A percentile compares a stretch with the other conserved stretches of the same genome.
phyloP scores from a whole-genome alignment of 2,797 vertebrate genomes.

The Acanthornis magna region DNA sequence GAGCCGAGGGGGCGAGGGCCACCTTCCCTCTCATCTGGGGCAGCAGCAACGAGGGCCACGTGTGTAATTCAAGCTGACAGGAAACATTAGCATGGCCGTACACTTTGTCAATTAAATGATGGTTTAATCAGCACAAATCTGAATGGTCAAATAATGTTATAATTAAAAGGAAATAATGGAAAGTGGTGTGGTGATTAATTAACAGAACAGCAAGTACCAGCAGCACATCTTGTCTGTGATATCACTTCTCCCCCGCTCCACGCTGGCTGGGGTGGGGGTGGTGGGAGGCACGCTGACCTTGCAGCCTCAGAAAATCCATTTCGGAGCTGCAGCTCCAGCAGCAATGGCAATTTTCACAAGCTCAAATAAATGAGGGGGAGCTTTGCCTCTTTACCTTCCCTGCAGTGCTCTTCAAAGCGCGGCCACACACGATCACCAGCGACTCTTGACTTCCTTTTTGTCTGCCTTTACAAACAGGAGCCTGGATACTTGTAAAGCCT shows the following conservation, averaged over 20 bases:
- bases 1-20: neutral
- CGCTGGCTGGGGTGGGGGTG: conserved; percentile 37
- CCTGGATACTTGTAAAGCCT: neutral
- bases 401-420: conserved; percentile 36
- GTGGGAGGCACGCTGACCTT: conserved; percentile 46
- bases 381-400: conserved; percentile 40
- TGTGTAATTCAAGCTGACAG: conserved; percentile 74
- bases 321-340: conserved; percentile 18
- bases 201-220: conserved; percentile 57
- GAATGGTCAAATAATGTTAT: conserved; percentile 79
- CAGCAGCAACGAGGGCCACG: conserved; percentile 10
- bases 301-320: conserved; percentile 51
- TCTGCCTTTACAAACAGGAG: conserved; percentile 1
- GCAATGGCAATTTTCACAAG: conserved; percentile 51
- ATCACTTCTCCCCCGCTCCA: neutral
- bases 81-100: conserved; percentile 64
- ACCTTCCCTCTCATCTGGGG: neutral
- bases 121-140: conserved; percentile 75
- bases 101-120: conserved; percentile 76
- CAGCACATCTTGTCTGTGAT: conserved; percentile 38
- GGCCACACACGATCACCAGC: neutral
- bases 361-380: conserved; percentile 43
- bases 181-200: conserved; percentile 68
- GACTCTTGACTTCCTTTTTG: neutral
- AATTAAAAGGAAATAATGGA: conserved; percentile 75